A percentile compares a stretch with the other conserved stretches of the same genome.
Evolutionary conservation across 2,888 invertebrate genomes (phyloP).

Genomic region (Coremacera marginata): DNA sequence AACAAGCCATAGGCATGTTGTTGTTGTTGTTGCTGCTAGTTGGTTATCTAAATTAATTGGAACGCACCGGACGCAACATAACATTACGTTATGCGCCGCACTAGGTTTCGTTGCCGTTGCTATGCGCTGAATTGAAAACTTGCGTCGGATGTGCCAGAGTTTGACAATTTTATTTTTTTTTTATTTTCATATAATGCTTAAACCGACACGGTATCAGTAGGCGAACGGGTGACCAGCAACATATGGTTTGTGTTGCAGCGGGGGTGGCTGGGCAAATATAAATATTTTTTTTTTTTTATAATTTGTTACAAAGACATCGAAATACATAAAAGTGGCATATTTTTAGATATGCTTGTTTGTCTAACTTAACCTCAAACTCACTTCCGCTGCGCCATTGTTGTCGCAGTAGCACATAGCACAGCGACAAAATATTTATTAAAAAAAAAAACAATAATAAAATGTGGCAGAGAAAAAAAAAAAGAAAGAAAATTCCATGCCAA

Average conservation of each 20-base stretch:
- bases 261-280: too few relatives aligned
- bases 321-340: too few relatives aligned
- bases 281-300: too few relatives aligned
- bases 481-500: conserved; percentile 17
- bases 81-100: neutral
- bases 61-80: conserved; percentile 27
- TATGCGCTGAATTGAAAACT: neutral
- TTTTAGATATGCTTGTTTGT: neutral
- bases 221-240: too few relatives aligned
- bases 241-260: too few relatives aligned
- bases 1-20: neutral
- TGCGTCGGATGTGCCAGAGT: conserved; percentile 10
- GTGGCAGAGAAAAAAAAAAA: neutral
- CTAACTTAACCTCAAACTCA: neutral
- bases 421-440: too few relatives aligned
- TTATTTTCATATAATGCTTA: neutral
- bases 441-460: neutral
- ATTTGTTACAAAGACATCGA: too few relatives aligned
- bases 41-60: conserved; percentile 19
- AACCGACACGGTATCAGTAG: too few relatives aligned
- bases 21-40: neutral
- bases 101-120: neutral
- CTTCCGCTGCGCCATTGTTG: conserved; percentile 14
- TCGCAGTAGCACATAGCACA: neutral
- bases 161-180: neutral